Conservation (phyloP, 2,888 invertebrate species). For the Standfussiana lucernea region DNA sequence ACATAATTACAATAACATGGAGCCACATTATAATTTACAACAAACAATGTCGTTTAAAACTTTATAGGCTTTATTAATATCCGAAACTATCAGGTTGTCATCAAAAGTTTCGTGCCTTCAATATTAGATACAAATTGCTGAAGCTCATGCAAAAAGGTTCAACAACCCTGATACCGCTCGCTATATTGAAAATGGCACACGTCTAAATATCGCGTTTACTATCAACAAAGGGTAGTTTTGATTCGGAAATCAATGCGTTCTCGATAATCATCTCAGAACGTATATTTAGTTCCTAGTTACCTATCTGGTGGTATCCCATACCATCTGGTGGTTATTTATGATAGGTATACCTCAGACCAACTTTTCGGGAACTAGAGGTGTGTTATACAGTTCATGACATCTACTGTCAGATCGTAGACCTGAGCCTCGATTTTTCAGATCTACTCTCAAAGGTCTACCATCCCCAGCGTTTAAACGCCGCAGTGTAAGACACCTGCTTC, state of each 20-base stretch:
- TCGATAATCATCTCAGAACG: neutral
- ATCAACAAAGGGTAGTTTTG: neutral
- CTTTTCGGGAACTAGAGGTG: neutral
- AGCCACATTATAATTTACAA: slow-evolving; percentile 38
- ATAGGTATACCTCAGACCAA: neutral
- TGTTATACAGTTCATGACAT: neutral
- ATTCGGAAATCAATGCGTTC: neutral
- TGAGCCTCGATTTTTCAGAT: neutral
- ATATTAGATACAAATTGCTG: slow-evolving; percentile 52
- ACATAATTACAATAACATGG: slow-evolving; percentile 17
- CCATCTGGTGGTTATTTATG: neutral
- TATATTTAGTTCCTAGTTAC: neutral
- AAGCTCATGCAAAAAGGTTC: slow-evolving; percentile 69
- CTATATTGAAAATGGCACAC: slow-evolving; percentile 31
- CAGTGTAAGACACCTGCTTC: neutral
- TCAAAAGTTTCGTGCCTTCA: slow-evolving; percentile 66
- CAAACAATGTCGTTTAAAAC: slow-evolving; percentile 45
- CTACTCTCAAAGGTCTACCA: neutral
- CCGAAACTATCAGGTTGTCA: slow-evolving; percentile 65
- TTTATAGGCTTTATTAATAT: slow-evolving; percentile 58
- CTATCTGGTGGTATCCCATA: neutral
- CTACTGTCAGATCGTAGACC: neutral
- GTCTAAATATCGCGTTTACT: neutral
- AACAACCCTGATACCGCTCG: slow-evolving; percentile 72
- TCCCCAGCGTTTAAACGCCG: neutral